Evolutionary conservation across 1,140 invertebrate species (phyloP), one percentile per base, ranked within the genome.

Genomic region (Lepidostoma basale): DNA sequence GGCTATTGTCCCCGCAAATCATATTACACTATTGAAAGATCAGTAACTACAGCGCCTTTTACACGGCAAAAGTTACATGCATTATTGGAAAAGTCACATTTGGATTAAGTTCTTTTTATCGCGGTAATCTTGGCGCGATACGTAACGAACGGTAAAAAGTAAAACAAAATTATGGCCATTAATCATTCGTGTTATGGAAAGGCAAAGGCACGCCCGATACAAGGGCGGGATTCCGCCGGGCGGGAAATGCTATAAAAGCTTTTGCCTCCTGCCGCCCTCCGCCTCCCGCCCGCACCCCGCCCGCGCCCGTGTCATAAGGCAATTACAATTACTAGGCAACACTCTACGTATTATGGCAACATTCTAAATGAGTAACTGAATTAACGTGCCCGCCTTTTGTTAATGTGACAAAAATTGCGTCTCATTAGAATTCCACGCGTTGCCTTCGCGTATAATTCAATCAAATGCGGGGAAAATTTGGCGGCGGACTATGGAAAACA

Each of bases 311-410:
- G 64, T 62, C 64, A 22, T 28, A 47, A 44, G 69, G 36, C 54
- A 72, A 72, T 72, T 65, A 72, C 44, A 39, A 66, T 72, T 66
- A 68, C 67, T 66, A 62, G 47, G 66, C 59, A 68, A 67, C 70
- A 65, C 70, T 72, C 58, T 60, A 66, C 60, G 40, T 59, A 67
- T 64, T 67, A 67, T 49, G 44, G n/a, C 69, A 44, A 62, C 62
- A 65, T 66, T 62, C 28, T 45, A 60, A 56, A 67, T 67, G 49
- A 62, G 33, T 67, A 71, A 64, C 59, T 54, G 22, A 63, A 63
- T 71, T 71, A 71, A 70, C 20, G n/a, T 54, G 20, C 28, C 26
- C 58, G 58, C 36, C 33, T 42, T 44, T 60, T 60, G 52, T 39
- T 56, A 56, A 56, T 20, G 52, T 56, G 52, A 56, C 30, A 39